phyloP scores from a whole-genome alignment of 35 echinoderm and acorn worm genomes.

The Amphiura filiformis region DNA sequence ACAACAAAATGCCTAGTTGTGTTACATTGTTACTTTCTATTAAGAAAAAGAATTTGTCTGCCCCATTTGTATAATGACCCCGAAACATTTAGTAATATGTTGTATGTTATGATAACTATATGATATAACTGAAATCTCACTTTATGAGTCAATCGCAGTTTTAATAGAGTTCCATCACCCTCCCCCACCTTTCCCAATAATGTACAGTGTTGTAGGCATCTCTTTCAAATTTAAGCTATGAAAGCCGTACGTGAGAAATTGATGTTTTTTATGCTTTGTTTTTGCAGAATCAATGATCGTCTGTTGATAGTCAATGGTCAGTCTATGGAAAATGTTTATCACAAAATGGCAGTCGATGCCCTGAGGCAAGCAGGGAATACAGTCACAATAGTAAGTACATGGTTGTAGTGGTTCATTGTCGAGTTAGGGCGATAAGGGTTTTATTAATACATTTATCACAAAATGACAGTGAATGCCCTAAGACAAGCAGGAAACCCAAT shows the following conservation, averaged over 20 bases:
- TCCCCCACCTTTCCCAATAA: not conserved
- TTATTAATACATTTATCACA: constrained; percentile 56
- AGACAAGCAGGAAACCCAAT: constrained; percentile 58
- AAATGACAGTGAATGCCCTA: constrained; percentile 58
- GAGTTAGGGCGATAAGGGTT: not conserved
- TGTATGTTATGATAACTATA: too few relatives aligned
- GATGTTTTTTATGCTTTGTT: not conserved
- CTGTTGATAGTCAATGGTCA: constrained; percentile 74
- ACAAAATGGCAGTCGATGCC: constrained; percentile 62
- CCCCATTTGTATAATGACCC: too few relatives aligned
- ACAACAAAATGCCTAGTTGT: too few relatives aligned
- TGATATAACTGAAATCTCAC: too few relatives aligned
- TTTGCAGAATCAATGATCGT: constrained; percentile 82
- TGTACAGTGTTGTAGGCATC: not conserved
- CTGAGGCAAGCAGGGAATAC: constrained; percentile 61
- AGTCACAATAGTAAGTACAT: constrained; percentile 65
- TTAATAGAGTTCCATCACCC: not conserved
- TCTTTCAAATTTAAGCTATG: too few relatives aligned
- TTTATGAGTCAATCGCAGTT: too few relatives aligned
- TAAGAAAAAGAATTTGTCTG: too few relatives aligned
- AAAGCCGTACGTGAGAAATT: too few relatives aligned
- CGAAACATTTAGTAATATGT: too few relatives aligned
- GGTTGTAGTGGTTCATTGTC: not conserved
- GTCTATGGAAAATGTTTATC: constrained; percentile 74
- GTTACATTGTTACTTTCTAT: too few relatives aligned